Evolutionary conservation across 2,797 vertebrate genomes (phyloP).

Genomic region (Etheostoma nigrum): DNA sequence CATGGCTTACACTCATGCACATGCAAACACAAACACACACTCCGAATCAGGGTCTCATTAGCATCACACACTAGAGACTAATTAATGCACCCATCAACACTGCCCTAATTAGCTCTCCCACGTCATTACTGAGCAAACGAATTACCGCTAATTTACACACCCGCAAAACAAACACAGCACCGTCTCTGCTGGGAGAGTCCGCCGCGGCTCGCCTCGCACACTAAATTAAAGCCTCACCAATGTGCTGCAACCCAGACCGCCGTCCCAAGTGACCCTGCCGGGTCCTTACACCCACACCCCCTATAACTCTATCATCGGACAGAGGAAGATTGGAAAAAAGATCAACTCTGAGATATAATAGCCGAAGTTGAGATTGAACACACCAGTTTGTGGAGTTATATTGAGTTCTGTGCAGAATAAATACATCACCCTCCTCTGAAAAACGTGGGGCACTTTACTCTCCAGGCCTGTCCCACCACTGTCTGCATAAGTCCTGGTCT

Average conservation of each 20-base stretch:
- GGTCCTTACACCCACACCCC: not conserved
- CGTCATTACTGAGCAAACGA: slow-evolving; percentile 88
- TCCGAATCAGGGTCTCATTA: slow-evolving; percentile 85
- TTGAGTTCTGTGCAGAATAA: slow-evolving; percentile 3
- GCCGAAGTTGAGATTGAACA: not conserved
- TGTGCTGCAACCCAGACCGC: slow-evolving; percentile 42
- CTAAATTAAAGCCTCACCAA: slow-evolving; percentile 66
- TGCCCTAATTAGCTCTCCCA: slow-evolving; percentile 86
- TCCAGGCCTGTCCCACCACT: slow-evolving; percentile 29
- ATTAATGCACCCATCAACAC: slow-evolving; percentile 88
- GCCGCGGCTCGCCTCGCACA: slow-evolving; percentile 54
- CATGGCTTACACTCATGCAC: slow-evolving; percentile 64
- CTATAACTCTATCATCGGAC: not conserved
- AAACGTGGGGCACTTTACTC: not conserved
- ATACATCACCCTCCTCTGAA: slow-evolving; percentile 19
- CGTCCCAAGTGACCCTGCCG: slow-evolving; percentile 50
- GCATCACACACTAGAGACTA: slow-evolving; percentile 86
- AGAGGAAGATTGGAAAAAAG: not conserved
- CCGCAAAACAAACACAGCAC: slow-evolving; percentile 86
- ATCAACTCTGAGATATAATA: slow-evolving; percentile 6
- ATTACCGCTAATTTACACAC: slow-evolving; percentile 86
- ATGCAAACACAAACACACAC: slow-evolving; percentile 73
- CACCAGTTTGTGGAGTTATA: slow-evolving; percentile 2
- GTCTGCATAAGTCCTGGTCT: slow-evolving; percentile 42
- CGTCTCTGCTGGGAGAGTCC: slow-evolving; percentile 79